These are phyloP conservation scores for Sipha maydis DNA, from an alignment of 2,888 invertebrate species.

Conservation along the genomic window DNA sequence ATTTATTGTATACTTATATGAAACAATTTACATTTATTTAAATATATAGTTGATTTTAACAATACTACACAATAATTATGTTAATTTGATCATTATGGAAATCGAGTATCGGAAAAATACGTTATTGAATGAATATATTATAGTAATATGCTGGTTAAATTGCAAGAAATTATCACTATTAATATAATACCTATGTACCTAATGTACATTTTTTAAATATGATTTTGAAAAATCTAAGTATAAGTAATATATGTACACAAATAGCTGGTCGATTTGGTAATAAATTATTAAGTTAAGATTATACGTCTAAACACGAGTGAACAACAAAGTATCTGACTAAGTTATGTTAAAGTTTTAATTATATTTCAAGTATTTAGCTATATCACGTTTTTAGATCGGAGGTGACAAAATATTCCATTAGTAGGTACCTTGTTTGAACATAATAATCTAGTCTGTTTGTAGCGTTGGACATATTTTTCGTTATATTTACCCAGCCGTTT, in stretches of 20 bases:
- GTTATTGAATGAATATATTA: constrained; percentile 19
- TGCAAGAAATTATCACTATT: not conserved
- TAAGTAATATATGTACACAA: not conserved
- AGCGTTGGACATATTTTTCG: not conserved
- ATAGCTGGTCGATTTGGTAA: not conserved
- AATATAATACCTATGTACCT: no score
- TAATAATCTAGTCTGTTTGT: not conserved
- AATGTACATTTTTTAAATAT: no score
- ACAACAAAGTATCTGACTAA: not conserved
- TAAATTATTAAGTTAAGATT: not conserved
- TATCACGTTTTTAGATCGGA: not conserved
- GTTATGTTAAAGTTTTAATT: not conserved
- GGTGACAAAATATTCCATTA: not conserved
- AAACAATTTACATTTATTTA: not conserved
- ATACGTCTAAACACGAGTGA: not conserved
- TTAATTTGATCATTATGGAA: constrained; percentile 31
- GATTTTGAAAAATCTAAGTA: no score
- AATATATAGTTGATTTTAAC: not conserved
- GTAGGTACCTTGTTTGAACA: constrained; percentile 2
- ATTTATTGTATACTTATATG: not conserved
- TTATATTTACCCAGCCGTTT: constrained; percentile 2
- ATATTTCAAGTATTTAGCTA: no score
- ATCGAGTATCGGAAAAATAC: not conserved
- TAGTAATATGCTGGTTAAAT: not conserved
- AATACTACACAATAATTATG: constrained; percentile 17